These are phyloP conservation scores for Muricea muricata DNA, from an alignment of 92 coral and sea anemone species.

Conservation along the genomic window DNA sequence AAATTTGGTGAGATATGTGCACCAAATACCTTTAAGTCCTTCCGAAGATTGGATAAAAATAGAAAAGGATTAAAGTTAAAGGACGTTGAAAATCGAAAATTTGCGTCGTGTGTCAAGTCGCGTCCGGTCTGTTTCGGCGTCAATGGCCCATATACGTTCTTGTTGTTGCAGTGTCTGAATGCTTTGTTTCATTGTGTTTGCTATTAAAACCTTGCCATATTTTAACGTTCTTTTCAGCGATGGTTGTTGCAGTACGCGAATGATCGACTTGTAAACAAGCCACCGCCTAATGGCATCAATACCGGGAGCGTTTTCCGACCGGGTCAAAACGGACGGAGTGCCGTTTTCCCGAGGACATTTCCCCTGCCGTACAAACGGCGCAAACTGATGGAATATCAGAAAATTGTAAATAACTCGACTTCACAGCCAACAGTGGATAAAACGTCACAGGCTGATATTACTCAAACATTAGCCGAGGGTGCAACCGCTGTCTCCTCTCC, in stretches of 20 bases:
- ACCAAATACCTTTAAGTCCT: too few relatives aligned
- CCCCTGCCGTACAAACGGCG: conserved; percentile 51
- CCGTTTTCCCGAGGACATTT: conserved; percentile 15
- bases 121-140: too few relatives aligned
- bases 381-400: conserved; percentile 40
- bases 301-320: background rate
- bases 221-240: conserved; percentile 4
- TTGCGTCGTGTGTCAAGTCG: too few relatives aligned
- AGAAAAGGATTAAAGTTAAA: too few relatives aligned
- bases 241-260: conserved; percentile 27
- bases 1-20: too few relatives aligned
- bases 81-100: too few relatives aligned
- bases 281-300: background rate
- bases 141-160: too few relatives aligned
- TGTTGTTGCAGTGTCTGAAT: too few relatives aligned
- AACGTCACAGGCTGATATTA: background rate
- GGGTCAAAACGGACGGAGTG: background rate
- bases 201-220: background rate
- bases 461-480: background rate
- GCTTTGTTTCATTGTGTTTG: too few relatives aligned
- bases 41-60: too few relatives aligned
- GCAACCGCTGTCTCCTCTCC: background rate
- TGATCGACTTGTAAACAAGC: background rate
- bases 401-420: conserved; percentile 17
- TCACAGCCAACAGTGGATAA: background rate